Base-by-base conservation (phyloP, 2,888 invertebrate genomes). In the Psylliodes chrysocephalus region DNA sequence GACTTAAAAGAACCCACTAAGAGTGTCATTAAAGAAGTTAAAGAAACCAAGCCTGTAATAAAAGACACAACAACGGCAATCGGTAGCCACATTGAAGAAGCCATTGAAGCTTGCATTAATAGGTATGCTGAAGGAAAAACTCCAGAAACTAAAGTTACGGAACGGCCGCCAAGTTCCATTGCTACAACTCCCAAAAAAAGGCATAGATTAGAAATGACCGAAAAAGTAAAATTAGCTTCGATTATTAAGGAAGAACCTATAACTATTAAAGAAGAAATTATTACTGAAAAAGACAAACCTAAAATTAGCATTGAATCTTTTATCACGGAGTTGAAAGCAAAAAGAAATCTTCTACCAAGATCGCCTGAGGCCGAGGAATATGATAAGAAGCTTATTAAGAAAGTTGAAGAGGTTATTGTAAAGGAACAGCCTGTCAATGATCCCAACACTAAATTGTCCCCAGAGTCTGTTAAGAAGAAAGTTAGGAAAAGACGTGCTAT, bases 111-210 rank as follows among this genome's bases (percentile, higher is more conserved):
- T 15, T 85, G 85, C 57, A 85, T 86, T 47, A 85, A 81, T 63
- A 81, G 82, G 72, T 85, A 82, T 67, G 74, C 82, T 2, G 71
- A 81, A 14, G 60, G 64, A 6, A 73, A 74, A 59, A 53, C 25
- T 67, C 74, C 2, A 22, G 42, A 52, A 28, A 6, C 22, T 1
- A 6, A 1, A 25, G 17, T 4, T 79, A 54, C 35, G 35, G 52
- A 25, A 60, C 46, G 25, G n/a, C 10, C 22, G 44, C 17, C 51
- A 18, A 46, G 18, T 46, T 35, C 61, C 1, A 55, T 62, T 2
- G 79, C 84, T 17, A 89, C 90, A 0, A 91, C 91, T 0, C 91
- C 91, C 0, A 92, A 91, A 75, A 92, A 92, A 75, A 84, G 91
- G 0, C 91, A 91, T 75, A 83, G 91, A 67, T 75, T 90, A 53